Evolutionary conservation across 92 coral and sea anemone genomes (phyloP), one percentile per base, ranked within the genome.

Genomic region (Zoanthus gigantus): DNA sequence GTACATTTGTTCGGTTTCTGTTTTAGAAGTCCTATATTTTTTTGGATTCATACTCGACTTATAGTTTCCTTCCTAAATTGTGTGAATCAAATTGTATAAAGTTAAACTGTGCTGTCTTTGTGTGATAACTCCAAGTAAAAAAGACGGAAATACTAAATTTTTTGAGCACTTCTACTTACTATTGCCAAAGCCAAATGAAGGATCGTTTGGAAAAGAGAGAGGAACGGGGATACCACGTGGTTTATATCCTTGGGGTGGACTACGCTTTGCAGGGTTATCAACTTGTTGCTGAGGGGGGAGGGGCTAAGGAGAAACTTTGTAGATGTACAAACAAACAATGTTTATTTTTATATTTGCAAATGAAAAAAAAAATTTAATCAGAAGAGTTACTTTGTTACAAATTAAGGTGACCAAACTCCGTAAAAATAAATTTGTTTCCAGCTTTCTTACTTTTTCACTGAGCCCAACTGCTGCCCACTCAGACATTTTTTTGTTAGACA

Each of bases 161-260:
- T 2, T 48, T 45, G 34, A 9, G 61, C 0, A 18, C 74, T 11
- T 63, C 14, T 17, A 79, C 98, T 95, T 83, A 95, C 93, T 97
- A 96, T 89, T 82, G 98, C 99, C 92, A 96, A 96, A 96, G 98
- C 95, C 96, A 94, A 78, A 90, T 93, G 96, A 95, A 98, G 98
- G 92, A 96, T 79, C 88, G 90, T 81, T 23, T 87, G 90, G 94
- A 94, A 95, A 95, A 95, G 98, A 95, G 98, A 86, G 42, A 91
- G 91, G 87, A 3, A 3, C 34, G 17, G 8, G 72, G 18, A 16
- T 23, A 91, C 91, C 98, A 95, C 98, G 98, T 95, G 98, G 94
- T 91, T 82, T 75, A 32, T 80, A 71, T 76, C 7, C 17, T 53
- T 37, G 94, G 98, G 98, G 98, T 86, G 90, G 93, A 79, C 98